phyloP scores from a whole-genome alignment of 1,140 invertebrate species.

The Schlechtendalia chinensis region DNA sequence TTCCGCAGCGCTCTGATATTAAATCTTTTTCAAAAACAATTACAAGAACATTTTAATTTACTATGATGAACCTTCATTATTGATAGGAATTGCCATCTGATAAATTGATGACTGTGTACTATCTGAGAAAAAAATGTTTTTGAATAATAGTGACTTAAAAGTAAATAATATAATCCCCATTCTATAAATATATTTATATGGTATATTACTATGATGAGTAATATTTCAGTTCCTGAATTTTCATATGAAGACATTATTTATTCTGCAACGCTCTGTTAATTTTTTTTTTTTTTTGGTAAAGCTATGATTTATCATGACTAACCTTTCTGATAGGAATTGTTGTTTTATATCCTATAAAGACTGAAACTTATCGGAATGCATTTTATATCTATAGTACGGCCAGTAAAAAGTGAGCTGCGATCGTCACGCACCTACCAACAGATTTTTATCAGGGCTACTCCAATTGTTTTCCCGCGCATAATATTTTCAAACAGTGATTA shows the following conservation, averaged over 20 bases:
- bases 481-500: too few species aligned
- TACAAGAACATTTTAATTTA: too few species aligned
- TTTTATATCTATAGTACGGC: not conserved
- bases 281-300: not conserved
- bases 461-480: too few species aligned
- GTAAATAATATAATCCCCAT: too few species aligned
- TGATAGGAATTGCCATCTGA: conserved; percentile 44
- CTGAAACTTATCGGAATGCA: not conserved
- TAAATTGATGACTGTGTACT: conserved; percentile 32
- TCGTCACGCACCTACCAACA: too few species aligned
- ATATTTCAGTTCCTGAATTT: conserved; percentile 31
- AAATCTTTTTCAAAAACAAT: not conserved
- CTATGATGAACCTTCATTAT: conserved; percentile 31
- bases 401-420: too few species aligned
- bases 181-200: too few species aligned
- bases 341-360: conserved; percentile 27
- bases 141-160: not conserved
- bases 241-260: conserved; percentile 35
- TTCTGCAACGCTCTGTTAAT: conserved; percentile 44
- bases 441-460: too few species aligned
- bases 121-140: conserved; percentile 24
- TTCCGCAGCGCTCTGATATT: conserved; percentile 16
- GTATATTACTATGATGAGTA: conserved; percentile 45
- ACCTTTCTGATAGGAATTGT: conserved; percentile 35
- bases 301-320: not conserved